Evolutionary conservation across 2,113 vertebrate species (phyloP).

Genomic region (Podocnemis expansa): DNA sequence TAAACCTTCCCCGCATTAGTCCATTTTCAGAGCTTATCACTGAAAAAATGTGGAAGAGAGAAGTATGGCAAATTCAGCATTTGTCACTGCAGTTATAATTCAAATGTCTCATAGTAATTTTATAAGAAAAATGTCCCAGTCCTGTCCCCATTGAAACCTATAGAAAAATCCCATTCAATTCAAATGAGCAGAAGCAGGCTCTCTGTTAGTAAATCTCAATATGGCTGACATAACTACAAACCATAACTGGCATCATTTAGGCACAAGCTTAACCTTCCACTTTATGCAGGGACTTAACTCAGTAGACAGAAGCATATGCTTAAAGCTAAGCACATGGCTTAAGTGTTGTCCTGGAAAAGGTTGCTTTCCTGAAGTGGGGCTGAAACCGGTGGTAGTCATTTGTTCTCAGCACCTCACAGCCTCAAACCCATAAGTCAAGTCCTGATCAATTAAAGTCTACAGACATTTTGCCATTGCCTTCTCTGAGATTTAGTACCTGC

Average conservation of each 20-base stretch:
- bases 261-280: too few relatives aligned
- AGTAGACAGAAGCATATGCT: neutral
- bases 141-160: neutral
- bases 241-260: neutral
- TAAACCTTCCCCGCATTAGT: neutral
- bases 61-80: neutral
- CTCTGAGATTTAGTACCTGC: neutral
- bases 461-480: neutral
- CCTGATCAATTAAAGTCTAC: neutral
- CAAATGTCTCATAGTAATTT: neutral
- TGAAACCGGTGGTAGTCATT: neutral
- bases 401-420: neutral
- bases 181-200: neutral
- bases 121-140: neutral
- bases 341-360: neutral
- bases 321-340: neutral
- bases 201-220: too few relatives aligned
- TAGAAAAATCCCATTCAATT: neutral
- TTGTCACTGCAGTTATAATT: fast-evolving
- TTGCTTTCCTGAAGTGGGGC: neutral
- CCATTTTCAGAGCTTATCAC: neutral
- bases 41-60: neutral
- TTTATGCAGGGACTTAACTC: neutral
- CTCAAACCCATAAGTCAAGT: neutral
- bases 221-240: too few relatives aligned